Evolutionary conservation across 2,888 invertebrate genomes (phyloP), one percentile per base, ranked within the genome.

Genomic region (Limnephilus marmoratus): DNA sequence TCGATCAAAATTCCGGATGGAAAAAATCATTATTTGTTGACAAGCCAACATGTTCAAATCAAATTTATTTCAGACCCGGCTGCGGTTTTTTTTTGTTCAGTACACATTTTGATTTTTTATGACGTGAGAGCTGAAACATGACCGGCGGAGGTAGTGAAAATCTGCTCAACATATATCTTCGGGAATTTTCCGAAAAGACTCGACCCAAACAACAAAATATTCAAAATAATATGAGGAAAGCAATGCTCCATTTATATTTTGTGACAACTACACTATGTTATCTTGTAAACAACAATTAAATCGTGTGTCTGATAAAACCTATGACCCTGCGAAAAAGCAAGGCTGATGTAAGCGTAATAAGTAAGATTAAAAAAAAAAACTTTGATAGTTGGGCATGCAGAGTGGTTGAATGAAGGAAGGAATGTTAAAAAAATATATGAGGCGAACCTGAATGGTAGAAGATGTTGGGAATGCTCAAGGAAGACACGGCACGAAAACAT

Each of bases 1-100:
- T 68, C 68, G 7, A 24, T n/a, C 68, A 24, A n/a, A n/a, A 68
- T 68, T 24, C 68, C 9, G 68, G 68, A 68, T 68, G 68, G 24
- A 68, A 68, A 18, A 68, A 68, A 68, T 82, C 15, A 82, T 82
- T 82, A 82, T 82, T 82, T 82, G 82, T 82, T 82, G 82, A 82
- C 82, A 82, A 34, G 68, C 68, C 34, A 34, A 82, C 82, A 82
- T 82, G 29, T 34, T 34, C 34, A 82, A 82, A 31, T 34, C 15
- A 82, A 68, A 82, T 82, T 82, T 82, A 34, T 82, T 82, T 31
- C 82, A 82, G 82, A 82, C 82, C 5, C 29, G 34, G 34, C 86
- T 41, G 37, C 13, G 41, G 24, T n/a, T 18, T 82, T 15, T 15
- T 82, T 82, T 41, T 82, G 31, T 82, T 82, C 31, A 31, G 29